phyloP scores from a whole-genome alignment of 2,888 invertebrate species.

The Branchipolynoe longqiensis region DNA sequence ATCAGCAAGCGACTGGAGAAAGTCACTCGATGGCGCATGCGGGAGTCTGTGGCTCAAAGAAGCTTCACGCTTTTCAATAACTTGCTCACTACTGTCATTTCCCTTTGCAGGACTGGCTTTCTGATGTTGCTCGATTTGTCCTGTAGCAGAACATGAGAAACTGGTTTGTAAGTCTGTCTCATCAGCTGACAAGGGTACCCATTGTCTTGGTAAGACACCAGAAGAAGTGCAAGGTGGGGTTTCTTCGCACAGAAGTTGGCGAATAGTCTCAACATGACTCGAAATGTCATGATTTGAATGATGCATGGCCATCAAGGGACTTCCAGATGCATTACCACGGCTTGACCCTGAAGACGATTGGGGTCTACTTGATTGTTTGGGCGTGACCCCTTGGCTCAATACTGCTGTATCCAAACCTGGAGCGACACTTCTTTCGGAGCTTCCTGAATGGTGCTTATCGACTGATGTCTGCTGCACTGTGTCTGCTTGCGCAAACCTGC shows the following conservation, averaged over 20 bases:
- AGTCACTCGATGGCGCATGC: background rate
- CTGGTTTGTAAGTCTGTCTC: background rate
- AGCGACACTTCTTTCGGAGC: too few species aligned
- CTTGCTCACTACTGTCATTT: background rate
- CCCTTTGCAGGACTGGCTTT: background rate
- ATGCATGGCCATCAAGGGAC: background rate
- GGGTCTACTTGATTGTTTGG: background rate
- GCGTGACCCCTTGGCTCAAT: background rate
- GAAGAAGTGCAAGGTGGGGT: background rate
- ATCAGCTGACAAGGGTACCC: background rate
- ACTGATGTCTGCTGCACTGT: too few species aligned
- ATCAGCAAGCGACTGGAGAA: conserved; percentile 22
- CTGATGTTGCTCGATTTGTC: too few species aligned
- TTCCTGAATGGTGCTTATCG: too few species aligned
- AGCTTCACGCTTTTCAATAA: background rate
- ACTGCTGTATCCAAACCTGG: background rate
- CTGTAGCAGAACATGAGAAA: too few species aligned
- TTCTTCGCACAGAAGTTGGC: background rate
- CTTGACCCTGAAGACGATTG: background rate
- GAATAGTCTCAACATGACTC: background rate
- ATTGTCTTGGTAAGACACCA: too few species aligned
- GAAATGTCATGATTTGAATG: conserved; percentile 48
- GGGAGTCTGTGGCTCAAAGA: background rate
- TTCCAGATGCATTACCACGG: background rate
- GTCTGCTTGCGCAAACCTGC: background rate